phyloP scores from a whole-genome alignment of 2,888 invertebrate genomes.

The Baccha elongata region DNA sequence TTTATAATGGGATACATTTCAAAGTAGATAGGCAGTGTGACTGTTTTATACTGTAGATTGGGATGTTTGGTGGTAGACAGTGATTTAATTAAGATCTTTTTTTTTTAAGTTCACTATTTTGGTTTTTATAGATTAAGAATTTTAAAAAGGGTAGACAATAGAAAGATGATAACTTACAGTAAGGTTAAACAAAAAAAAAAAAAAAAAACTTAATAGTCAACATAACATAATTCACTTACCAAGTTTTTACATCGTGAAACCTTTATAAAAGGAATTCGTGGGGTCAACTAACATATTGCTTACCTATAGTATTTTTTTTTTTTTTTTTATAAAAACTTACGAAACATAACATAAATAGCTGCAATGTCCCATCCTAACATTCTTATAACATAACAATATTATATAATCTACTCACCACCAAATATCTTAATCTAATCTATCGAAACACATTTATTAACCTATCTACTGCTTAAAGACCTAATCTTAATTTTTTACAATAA shows the following conservation, averaged over 20 bases:
- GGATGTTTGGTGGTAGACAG: constrained; percentile 43
- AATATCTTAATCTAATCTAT: constrained; percentile 39
- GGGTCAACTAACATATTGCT: background rate
- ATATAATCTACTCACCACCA: constrained; percentile 30
- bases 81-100: constrained; percentile 22
- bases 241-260: background rate
- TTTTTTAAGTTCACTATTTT: background rate
- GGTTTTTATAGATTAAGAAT: background rate
- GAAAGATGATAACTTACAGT: background rate
- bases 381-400: constrained; percentile 7
- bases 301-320: background rate
- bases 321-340: background rate
- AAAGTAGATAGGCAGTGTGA: constrained; percentile 37
- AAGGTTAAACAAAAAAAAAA: background rate
- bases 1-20: constrained; percentile 15
- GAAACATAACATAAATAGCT: too few species aligned
- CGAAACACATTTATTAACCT: constrained; percentile 18
- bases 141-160: background rate
- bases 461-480: constrained; percentile 33
- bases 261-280: background rate
- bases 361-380: background rate
- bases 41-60: constrained; percentile 35
- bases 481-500: constrained; percentile 3
- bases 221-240: background rate
- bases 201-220: background rate